Percentiles rank a stretch among this genome's conserved stretches.
phyloP scores from a whole-genome alignment of 2,888 invertebrate species.

The Microplitis manilae region DNA sequence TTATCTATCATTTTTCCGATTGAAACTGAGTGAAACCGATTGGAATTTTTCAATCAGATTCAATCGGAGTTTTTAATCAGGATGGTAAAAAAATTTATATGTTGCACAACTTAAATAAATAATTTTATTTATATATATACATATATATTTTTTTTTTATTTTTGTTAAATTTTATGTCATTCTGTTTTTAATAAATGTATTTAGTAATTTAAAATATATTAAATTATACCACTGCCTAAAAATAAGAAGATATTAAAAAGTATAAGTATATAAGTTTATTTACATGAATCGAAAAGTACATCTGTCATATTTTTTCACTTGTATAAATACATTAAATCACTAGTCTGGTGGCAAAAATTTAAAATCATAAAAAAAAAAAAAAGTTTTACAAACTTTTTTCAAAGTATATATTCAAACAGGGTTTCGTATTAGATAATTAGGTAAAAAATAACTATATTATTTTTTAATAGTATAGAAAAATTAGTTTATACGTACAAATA shows the following conservation, averaged over 20 bases:
- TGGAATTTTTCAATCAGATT: no score
- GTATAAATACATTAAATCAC: slow-evolving; percentile 28
- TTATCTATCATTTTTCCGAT: no score
- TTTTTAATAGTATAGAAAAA: no score
- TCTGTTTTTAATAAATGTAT: neutral
- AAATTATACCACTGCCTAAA: slow-evolving; percentile 61
- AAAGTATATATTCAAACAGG: neutral
- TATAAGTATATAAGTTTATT: neutral
- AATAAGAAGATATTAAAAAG: slow-evolving; percentile 11
- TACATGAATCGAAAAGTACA: slow-evolving; percentile 1
- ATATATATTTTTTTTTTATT: neutral
- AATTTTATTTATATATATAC: neutral
- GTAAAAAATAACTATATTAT: neutral
- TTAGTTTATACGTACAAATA: slow-evolving; percentile 6
- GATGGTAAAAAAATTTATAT: neutral
- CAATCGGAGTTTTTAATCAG: neutral
- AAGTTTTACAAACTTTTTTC: neutral
- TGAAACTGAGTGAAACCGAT: no score
- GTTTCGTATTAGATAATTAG: neutral
- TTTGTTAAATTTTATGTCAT: neutral
- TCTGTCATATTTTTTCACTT: slow-evolving; percentile 11
- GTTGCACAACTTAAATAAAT: neutral
- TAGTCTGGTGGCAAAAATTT: neutral
- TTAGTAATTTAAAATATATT: slow-evolving; percentile 9
- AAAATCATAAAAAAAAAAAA: neutral